Evolutionary conservation across 2,888 invertebrate species (phyloP).

Genomic region (Hoplodrina blanda): DNA sequence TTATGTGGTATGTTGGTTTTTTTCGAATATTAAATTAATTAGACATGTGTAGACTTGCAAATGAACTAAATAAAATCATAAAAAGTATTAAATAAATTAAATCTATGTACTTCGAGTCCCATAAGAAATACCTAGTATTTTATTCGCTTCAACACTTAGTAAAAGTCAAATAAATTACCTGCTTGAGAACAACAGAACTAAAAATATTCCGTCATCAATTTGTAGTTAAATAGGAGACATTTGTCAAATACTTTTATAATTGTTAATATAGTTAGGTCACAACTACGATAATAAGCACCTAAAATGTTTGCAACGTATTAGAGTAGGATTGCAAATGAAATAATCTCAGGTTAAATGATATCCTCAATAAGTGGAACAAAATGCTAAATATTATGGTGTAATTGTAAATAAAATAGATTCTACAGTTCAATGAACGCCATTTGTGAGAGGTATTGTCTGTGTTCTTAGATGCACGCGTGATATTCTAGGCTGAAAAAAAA

Average conservation of each 20-base stretch:
- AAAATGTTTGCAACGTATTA: neutral
- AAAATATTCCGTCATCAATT: neutral
- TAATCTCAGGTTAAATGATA: neutral
- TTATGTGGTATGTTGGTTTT: no score
- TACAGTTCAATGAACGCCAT: neutral
- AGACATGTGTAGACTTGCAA: neutral
- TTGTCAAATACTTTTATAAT: neutral
- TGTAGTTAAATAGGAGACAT: neutral
- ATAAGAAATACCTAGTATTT: neutral
- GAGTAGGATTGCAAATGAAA: neutral
- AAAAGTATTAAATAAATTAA: neutral
- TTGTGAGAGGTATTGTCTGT: neutral
- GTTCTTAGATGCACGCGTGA: no score
- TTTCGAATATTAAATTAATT: neutral
- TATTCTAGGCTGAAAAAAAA: no score
- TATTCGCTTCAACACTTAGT: neutral
- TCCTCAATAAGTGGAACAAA: neutral
- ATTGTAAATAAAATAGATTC: neutral
- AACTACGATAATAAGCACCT: neutral
- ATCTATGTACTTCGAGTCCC: neutral
- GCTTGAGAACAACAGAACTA: neutral
- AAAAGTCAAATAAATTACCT: neutral
- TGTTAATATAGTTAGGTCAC: neutral
- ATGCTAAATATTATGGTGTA: neutral
- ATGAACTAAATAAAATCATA: neutral